Evolutionary conservation across 2,113 vertebrate genomes (phyloP).

Genomic region (Nyctibius bracteatus): DNA sequence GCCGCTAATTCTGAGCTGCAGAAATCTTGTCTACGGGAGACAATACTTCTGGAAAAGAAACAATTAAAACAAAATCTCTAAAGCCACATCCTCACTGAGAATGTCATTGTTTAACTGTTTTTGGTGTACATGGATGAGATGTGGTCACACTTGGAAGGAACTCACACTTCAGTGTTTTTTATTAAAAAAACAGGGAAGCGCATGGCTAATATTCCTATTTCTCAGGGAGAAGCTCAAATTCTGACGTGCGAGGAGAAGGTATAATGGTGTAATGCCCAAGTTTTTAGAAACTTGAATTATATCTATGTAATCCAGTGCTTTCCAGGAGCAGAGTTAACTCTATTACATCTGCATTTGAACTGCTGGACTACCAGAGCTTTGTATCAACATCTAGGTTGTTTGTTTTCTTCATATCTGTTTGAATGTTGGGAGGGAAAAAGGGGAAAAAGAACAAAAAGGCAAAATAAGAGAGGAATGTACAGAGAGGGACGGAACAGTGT

Average conservation of each 20-base stretch:
- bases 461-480: background rate
- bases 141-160: background rate
- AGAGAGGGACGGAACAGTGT: background rate
- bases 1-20: slow-evolving; percentile 39
- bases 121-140: background rate
- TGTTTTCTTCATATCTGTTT: background rate
- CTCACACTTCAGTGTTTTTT: background rate
- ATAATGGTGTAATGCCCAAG: background rate
- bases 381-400: background rate
- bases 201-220: background rate
- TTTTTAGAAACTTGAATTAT: background rate
- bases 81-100: slow-evolving; percentile 54
- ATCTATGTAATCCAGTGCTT: background rate
- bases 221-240: background rate
- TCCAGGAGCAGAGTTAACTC: background rate
- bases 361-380: background rate
- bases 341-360: background rate
- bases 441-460: background rate
- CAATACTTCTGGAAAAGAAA: slow-evolving; percentile 46
- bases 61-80: slow-evolving; percentile 39
- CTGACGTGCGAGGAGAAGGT: background rate
- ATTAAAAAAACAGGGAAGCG: background rate
- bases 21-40: slow-evolving; percentile 10
- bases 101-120: slow-evolving; percentile 35
- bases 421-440: background rate